Base-by-base conservation (phyloP, 2,888 invertebrate species). In the Lycocerus yunnanus region DNA sequence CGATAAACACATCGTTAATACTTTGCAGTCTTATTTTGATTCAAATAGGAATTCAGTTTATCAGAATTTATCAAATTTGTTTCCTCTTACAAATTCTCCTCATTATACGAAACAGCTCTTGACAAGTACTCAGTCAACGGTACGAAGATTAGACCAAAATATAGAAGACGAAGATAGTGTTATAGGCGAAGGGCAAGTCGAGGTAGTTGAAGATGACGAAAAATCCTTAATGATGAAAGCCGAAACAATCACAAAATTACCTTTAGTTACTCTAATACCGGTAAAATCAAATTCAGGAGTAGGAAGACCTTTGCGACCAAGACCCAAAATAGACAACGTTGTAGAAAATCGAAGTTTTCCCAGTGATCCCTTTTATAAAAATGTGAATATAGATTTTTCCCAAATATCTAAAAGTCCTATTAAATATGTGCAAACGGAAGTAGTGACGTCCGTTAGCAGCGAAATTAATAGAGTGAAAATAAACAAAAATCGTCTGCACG, bases 231-330 rank as follows among this genome's bases (percentile, higher is more conserved):
- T 86, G 76, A 79, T 82, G 72, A 83, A 83, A 74, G 83, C 84
- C 11, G 76, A 78, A 61, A 78, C 82, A 1, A 65, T 73, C 0
- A 85, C 85, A 9, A 85, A 86, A 79, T 80, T 85, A 69, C 87
- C 87, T n/a, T 82, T 92, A 15, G 91, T 91, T 1, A 95, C 94
- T 0, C 85, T 95, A 60, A 87, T 94, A 72, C 95, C 95, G 1
- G 94, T 92, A 0, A 93, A 94, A 83, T 95, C 95, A 1, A 95
- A 95, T 85, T 91, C 93, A 0, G 94, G 94, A 0, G 90, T 94
- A 5, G 92, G 92, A 73, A 88, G 93, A 77, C 94, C 93, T 0
- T 87, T 94, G 63, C 87, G 93, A 80, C 93, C 93, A 1, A 87
- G 92, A 59, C 92, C 92, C 0, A 89, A 88, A 81, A 87, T 86